These are phyloP conservation scores for Diacarnus erythraeanus DNA, from an alignment of 37 sponge, comb jelly and placozoan species.

Conservation along the genomic window DNA sequence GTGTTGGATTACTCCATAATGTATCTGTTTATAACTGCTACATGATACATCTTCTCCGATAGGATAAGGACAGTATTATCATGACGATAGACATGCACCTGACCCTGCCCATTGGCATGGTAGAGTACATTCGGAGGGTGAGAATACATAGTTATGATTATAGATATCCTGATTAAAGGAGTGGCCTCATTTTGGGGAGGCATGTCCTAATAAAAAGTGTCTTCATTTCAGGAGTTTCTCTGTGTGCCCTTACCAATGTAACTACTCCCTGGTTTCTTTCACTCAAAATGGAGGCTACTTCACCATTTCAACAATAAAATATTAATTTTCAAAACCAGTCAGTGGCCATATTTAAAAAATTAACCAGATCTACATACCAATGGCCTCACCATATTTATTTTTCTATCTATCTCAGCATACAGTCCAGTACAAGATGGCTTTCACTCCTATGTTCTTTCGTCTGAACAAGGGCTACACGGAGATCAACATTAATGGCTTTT, in stretches of 20 bases:
- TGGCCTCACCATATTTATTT: too few relatives aligned
- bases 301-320: too few relatives aligned
- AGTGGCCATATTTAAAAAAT: too few relatives aligned
- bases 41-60: too few relatives aligned
- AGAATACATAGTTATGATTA: background rate
- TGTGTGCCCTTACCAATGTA: too few relatives aligned
- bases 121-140: conserved; percentile 60
- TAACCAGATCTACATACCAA: too few relatives aligned
- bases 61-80: conserved; percentile 65
- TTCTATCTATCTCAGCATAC: conserved; percentile 45
- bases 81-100: conserved; percentile 80
- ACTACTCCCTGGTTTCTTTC: too few relatives aligned
- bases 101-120: conserved; percentile 60
- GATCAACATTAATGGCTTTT: conserved; percentile 62
- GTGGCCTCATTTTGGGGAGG: too few relatives aligned
- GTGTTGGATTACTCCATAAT: background rate
- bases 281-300: too few relatives aligned
- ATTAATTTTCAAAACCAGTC: too few relatives aligned
- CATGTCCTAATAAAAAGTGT: too few relatives aligned
- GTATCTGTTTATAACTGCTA: background rate
- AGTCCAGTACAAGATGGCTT: conserved; percentile 66
- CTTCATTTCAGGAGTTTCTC: too few relatives aligned
- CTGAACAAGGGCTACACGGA: conserved; percentile 63
- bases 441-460: conserved; percentile 64
- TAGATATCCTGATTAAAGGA: background rate